These are phyloP conservation scores for Cryptoprocta ferox DNA, from an alignment of 2,797 vertebrate species.

Conservation along the genomic window DNA sequence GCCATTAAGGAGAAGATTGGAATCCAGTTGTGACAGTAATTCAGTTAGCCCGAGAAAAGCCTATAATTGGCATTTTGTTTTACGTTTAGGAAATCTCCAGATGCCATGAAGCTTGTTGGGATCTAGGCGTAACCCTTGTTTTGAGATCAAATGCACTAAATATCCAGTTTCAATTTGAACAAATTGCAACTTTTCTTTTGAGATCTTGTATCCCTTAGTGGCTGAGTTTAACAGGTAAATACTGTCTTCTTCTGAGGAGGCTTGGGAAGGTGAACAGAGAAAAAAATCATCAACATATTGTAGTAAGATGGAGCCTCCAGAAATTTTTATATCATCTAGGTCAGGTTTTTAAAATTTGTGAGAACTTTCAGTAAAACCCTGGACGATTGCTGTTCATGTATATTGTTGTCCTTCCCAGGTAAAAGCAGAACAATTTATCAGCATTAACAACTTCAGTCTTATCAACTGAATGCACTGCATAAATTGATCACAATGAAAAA, in stretches of 20 bases:
- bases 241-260: neutral
- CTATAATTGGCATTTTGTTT: neutral
- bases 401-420: neutral
- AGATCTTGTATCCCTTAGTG: neutral
- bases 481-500: neutral
- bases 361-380: neutral
- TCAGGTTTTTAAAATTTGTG: neutral
- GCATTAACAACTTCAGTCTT: neutral
- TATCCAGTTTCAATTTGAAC: neutral
- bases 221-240: neutral
- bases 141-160: neutral
- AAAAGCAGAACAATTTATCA: neutral
- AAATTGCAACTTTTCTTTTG: neutral
- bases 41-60: neutral
- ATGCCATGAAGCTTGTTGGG: neutral
- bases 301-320: neutral
- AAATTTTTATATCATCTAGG: neutral
- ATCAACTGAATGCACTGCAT: neutral
- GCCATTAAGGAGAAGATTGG: neutral
- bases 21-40: neutral
- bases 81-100: neutral
- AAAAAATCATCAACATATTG: neutral
- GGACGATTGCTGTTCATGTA: neutral
- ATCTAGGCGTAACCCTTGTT: neutral
- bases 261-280: neutral